Conservation (phyloP, 2,797 vertebrate genomes). For the Philypnodon macrostomus region DNA sequence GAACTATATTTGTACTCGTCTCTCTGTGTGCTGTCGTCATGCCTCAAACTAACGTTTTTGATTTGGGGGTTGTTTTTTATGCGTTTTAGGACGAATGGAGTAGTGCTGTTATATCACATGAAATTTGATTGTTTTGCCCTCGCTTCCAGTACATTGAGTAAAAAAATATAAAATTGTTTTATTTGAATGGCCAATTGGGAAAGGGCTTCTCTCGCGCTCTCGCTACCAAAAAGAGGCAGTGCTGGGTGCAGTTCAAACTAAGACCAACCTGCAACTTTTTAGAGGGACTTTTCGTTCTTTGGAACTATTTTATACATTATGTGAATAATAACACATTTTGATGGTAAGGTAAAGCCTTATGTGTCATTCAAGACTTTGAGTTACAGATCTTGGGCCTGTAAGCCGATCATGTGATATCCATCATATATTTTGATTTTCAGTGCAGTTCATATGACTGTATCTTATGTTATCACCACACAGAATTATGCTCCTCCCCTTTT, state of each 20-base stretch:
- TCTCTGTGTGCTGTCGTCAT: conserved; percentile 66
- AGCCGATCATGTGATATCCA: conserved; percentile 65
- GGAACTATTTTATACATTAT: conserved; percentile 66
- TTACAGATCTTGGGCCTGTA: conserved; percentile 70
- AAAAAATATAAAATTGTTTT: conserved; percentile 31
- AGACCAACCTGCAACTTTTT: conserved; percentile 60
- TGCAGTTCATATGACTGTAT: conserved; percentile 73
- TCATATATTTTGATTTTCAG: conserved; percentile 70
- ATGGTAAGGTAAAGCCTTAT: conserved; percentile 76
- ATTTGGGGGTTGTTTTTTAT: conserved; percentile 20
- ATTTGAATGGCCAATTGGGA: conserved; percentile 66
- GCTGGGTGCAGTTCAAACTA: conserved; percentile 61
- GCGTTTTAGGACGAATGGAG: conserved; percentile 46
- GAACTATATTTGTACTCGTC: conserved; percentile 71
- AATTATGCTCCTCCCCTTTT: conserved; percentile 73
- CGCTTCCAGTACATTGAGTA: conserved; percentile 45
- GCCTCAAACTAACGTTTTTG: conserved; percentile 58
- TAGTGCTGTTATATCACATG: conserved; percentile 56
- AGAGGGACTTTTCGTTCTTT: conserved; percentile 58
- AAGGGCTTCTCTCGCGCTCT: conserved; percentile 75
- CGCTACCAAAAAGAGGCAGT: conserved; percentile 79
- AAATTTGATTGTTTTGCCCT: conserved; percentile 61
- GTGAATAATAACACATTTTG: conserved; percentile 74
- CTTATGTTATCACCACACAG: conserved; percentile 76
- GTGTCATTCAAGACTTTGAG: conserved; percentile 69